phyloP scores from a whole-genome alignment of 2,113 vertebrate species.

The Etheostoma cragini region DNA sequence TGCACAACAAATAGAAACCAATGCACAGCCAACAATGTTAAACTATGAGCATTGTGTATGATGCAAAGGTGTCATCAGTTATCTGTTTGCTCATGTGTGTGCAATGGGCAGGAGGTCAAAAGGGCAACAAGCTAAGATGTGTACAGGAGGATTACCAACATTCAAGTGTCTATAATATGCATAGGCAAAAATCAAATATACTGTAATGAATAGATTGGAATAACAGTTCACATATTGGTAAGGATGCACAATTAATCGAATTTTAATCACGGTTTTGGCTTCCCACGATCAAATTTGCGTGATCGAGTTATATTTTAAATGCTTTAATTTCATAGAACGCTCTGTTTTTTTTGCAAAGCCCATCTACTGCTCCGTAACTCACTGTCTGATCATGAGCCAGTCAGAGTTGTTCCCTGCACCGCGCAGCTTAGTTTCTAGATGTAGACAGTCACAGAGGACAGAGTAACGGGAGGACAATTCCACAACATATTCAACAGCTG shows the following conservation, averaged over 20 bases:
- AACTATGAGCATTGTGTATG: neutral
- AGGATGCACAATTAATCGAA: no score
- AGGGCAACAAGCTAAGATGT: neutral
- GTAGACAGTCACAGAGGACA: no score
- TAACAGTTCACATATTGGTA: neutral
- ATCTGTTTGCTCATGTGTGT: neutral
- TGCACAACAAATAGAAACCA: neutral
- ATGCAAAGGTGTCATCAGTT: neutral
- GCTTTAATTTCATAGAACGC: no score
- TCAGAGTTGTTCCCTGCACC: no score
- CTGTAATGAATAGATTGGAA: neutral
- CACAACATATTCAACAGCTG: conserved; percentile 4
- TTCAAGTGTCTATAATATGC: neutral
- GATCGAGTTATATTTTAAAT: no score
- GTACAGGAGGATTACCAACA: neutral
- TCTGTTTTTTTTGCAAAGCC: no score
- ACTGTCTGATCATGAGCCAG: no score
- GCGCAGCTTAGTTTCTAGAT: no score
- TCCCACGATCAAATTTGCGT: no score
- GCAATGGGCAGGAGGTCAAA: neutral
- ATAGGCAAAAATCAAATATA: neutral
- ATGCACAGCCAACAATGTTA: neutral
- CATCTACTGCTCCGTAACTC: no score
- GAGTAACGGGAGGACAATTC: no score
- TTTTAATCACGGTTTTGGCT: no score